Evolutionary conservation across 2,888 invertebrate genomes (phyloP), one percentile per base, ranked within the genome.

Genomic region (Cyclophora punctaria): DNA sequence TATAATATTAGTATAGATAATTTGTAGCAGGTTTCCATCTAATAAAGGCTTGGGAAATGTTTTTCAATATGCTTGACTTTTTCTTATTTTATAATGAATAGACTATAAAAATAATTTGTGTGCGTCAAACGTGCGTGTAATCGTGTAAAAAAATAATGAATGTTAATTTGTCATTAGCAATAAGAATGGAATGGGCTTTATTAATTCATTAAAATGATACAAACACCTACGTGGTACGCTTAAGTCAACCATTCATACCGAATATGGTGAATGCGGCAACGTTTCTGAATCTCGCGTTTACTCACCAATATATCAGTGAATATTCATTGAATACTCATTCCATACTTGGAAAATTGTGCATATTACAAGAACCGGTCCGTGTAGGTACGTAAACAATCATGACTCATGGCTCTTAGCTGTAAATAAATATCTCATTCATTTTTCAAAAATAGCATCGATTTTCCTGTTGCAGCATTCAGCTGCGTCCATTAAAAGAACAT

Each of bases 331-430:
- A 50, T 70, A 75, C 73, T 73, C 75, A 78, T 75, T 58, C 69
- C 72, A 66, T 81, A 77, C 77, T 73, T 62, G 71, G 78, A 78
- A 80, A 71, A 69, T 63, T 72, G 66, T 75, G 75, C 73, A 76
- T 69, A 71, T 73, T 60, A 67, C 67, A 58, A 69, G 73, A 80
- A 81, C 76, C 71, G 69, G 75, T 75, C 65, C 60, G 50, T 60
- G 64, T 69, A 68, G 63, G 69, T 69, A 68, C 63, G 69, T 70
- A 73, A 74, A 75, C 71, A 72, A 67, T 64, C 59, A 67, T 80
- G 80, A 80, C 61, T 80, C 79, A 80, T 55, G 53, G 51, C 60
- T 62, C 61, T 64, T 60, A 63, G 71, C 65, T 66, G 60, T 58
- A 56, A 65, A 65, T 69, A 64, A 62, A 20, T 66, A 58, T 67